A percentile compares a stretch with the other conserved stretches of the same genome.
These are phyloP conservation scores for Dromiciops gliroides DNA, from an alignment of 2,113 vertebrate species.

Conservation along the genomic window DNA sequence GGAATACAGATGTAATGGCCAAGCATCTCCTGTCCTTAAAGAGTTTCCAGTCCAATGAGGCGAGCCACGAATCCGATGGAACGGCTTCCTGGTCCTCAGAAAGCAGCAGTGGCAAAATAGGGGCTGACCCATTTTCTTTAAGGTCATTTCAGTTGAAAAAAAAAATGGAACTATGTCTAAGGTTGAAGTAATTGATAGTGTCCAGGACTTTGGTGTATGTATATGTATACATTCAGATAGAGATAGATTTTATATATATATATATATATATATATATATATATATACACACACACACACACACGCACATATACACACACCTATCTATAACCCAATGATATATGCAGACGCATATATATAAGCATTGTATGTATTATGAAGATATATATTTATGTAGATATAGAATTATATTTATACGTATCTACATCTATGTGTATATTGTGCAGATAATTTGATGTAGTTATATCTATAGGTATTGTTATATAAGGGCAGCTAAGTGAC, in stretches of 20 bases:
- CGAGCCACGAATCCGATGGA: background rate
- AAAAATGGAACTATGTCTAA: background rate
- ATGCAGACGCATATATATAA: too few relatives aligned
- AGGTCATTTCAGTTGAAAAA: background rate
- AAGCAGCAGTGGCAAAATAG: background rate
- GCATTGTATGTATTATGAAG: too few relatives aligned
- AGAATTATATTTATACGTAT: background rate
- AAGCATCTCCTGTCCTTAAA: background rate
- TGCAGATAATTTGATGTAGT: background rate
- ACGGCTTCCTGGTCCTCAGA: background rate
- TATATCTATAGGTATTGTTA: background rate
- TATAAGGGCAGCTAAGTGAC: background rate
- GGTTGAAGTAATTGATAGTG: background rate
- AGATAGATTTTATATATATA: too few relatives aligned
- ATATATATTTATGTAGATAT: background rate
- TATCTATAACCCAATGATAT: too few relatives aligned
- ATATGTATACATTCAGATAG: background rate
- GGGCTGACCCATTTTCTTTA: background rate
- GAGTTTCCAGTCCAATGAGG: background rate
- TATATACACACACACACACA: too few relatives aligned
- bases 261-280: too few relatives aligned
- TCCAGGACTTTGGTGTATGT: background rate
- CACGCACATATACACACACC: background rate
- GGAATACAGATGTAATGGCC: background rate
- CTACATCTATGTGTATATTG: background rate